Conservation (phyloP, 64 coral and sea anemone genomes). For the Stylophora pistillata region DNA sequence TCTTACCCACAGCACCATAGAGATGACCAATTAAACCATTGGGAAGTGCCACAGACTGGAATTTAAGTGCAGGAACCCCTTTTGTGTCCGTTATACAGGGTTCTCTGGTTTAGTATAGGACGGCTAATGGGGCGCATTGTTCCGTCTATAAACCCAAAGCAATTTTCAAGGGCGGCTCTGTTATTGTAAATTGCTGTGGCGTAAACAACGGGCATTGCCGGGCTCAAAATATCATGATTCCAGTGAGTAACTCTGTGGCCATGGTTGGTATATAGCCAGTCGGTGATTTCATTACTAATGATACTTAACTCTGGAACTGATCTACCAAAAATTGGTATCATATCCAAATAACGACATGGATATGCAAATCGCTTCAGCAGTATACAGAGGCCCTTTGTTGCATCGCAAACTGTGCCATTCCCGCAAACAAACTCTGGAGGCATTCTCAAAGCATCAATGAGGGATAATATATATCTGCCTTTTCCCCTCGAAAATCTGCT, state of each 20-base stretch:
- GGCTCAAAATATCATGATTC: constrained; percentile 70
- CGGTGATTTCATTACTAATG: constrained; percentile 53
- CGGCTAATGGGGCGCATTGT: too few relatives aligned
- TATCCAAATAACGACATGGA: constrained; percentile 36
- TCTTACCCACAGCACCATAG: constrained; percentile 48
- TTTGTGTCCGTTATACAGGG: too few relatives aligned
- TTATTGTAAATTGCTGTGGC: constrained; percentile 47
- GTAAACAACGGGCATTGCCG: constrained; percentile 63
- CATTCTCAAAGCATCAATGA: not conserved
- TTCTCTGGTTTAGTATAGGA: too few relatives aligned
- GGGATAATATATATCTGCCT: too few relatives aligned
- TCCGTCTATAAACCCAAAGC: too few relatives aligned
- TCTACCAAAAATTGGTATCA: too few relatives aligned
- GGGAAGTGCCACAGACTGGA: constrained; percentile 39
- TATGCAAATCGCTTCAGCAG: constrained; percentile 41
- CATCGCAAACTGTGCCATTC: constrained; percentile 71
- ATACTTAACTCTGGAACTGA: constrained; percentile 16
- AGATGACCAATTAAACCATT: constrained; percentile 33
- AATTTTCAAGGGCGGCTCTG: too few relatives aligned
- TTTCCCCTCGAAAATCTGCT: too few relatives aligned
- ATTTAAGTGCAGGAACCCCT: constrained; percentile 26
- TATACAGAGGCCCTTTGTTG: constrained; percentile 65
- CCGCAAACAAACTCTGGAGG: constrained; percentile 51
- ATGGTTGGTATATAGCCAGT: constrained; percentile 72
- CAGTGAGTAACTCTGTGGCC: constrained; percentile 67